Evolutionary conservation across 2,797 vertebrate species (phyloP).

Genomic region (Orestias chungarensis): DNA sequence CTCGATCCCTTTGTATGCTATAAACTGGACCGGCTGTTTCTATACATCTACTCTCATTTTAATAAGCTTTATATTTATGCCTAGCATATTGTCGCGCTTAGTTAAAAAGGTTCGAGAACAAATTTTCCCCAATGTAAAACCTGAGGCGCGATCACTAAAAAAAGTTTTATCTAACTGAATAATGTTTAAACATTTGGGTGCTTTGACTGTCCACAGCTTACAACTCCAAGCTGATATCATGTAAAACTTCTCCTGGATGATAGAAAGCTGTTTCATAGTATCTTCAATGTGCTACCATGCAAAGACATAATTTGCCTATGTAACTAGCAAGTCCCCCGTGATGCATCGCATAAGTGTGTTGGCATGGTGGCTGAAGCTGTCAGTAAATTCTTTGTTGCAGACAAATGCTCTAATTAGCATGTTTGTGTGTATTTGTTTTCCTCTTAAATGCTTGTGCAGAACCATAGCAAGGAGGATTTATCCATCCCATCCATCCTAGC

Average conservation of each 20-base stretch:
- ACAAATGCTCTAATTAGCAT: background rate
- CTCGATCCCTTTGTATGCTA: background rate
- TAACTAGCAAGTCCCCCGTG: conserved; percentile 25
- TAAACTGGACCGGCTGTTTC: background rate
- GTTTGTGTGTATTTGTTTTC: background rate
- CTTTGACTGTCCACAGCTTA: background rate
- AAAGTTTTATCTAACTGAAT: background rate
- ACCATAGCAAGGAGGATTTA: background rate
- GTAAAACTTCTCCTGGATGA: conserved; percentile 36
- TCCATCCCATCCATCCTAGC: background rate
- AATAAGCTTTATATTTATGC: background rate
- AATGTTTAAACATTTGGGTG: background rate
- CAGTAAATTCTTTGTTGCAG: background rate
- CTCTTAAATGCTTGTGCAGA: background rate
- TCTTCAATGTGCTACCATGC: conserved; percentile 34
- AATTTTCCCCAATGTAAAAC: background rate
- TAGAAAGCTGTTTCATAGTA: conserved; percentile 32
- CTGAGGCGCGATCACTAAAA: too few relatives aligned
- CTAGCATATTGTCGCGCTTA: background rate
- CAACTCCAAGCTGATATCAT: conserved; percentile 27
- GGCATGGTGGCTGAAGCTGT: conserved; percentile 11
- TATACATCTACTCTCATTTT: background rate
- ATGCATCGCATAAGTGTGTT: conserved; percentile 13
- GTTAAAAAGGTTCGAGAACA: background rate
- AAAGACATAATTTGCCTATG: conserved; percentile 55